Base-by-base conservation (phyloP, 2,113 vertebrate genomes). In the Smithornis capensis region DNA sequence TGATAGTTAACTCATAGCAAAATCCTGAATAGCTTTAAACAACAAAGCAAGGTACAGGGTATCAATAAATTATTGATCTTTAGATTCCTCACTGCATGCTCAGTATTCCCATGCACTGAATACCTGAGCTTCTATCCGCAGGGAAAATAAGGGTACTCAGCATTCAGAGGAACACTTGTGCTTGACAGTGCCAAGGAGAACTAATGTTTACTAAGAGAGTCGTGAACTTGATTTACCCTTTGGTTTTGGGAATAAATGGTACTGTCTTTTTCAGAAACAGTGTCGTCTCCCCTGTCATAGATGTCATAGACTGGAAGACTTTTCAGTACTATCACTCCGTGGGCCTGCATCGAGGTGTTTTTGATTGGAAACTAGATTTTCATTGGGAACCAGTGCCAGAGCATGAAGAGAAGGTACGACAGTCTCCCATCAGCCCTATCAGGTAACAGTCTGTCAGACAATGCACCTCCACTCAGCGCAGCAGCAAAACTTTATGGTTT, bases 301-400 rank as follows among this genome's bases (percentile, higher is more conserved):
- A 99, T 57, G 96, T 98, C 67, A 98, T 99, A 78, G 98, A 99
- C 93, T 98, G 98, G 98, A 98, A 98, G 97, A 99, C 98, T 19
- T 98, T 98, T 87, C 98, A 98, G 71, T 99, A 99, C 97, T 97
- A 98, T 74, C 98, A 98, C 82, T 98, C 98, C 33, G 65, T 84
- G 82, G 97, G 98, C 67, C 95, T 98, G 67, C 98, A 98, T 56
- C 98, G 97, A 67, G 99, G 98, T 65, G 98, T 98, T 82, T 98
- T 99, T 89, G 98, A 99, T 85, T 99, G 99, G 99, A 98, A 98
- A 80, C 97, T 99, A 78, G 97, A 99, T 97, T 99, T 99, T 94
- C 96, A 96, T 45, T 99, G 99, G 99, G 98, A 99, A 68, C 96
- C 96, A 23, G 62, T 98, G 83, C 94, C 98, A 19, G 97, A 97